Evolutionary conservation across 2,113 vertebrate genomes (phyloP).

Genomic region (Cervus canadensis): DNA sequence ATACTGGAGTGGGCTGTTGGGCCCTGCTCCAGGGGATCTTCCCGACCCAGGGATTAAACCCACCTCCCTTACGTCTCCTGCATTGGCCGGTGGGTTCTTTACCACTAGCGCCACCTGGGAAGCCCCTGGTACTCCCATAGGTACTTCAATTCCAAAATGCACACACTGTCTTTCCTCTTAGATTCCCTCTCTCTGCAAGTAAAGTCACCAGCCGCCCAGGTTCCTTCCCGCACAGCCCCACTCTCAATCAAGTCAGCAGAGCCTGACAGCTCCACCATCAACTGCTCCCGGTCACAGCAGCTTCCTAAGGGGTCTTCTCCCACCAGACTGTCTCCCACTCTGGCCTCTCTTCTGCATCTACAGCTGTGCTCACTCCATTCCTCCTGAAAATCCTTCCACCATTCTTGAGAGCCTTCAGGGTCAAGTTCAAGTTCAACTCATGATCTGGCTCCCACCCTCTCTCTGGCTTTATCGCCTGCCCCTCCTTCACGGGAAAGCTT

Average conservation of each 20-base stretch:
- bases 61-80: too few relatives aligned
- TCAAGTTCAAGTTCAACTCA: neutral
- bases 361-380: neutral
- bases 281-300: neutral
- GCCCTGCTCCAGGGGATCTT: neutral
- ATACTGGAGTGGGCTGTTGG: neutral
- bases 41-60: neutral
- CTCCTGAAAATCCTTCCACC: neutral
- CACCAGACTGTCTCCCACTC: neutral
- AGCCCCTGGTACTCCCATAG: neutral
- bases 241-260: neutral
- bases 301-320: neutral
- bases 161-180: neutral
- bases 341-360: neutral
- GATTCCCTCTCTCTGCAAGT: neutral
- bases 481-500: neutral
- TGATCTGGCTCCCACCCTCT: neutral
- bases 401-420: neutral
- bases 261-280: neutral
- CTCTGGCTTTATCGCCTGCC: neutral
- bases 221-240: neutral
- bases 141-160: neutral
- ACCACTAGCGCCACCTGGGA: neutral
- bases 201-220: neutral
- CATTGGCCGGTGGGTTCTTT: too few relatives aligned